Base-by-base conservation (phyloP, 2,113 vertebrate species). In the Melanocharis versteri region DNA sequence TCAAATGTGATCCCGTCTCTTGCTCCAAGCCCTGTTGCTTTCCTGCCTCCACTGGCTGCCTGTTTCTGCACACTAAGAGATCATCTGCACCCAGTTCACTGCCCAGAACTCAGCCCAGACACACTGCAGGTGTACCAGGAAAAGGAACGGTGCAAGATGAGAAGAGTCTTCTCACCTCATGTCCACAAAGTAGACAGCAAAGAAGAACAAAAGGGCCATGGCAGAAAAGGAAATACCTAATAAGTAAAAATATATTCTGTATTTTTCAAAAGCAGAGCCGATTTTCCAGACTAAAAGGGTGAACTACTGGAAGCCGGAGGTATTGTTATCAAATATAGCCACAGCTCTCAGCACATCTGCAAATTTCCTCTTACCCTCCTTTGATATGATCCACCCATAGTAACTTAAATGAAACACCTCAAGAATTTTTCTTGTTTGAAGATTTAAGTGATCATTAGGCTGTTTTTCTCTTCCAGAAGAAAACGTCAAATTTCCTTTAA, bases 271-370 rank as follows among this genome's bases (percentile, higher is more conserved):
- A 87, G 90, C 65, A 58, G 60, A 89, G 40, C 14, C 7, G 33
- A 76, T 87, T 78, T 65, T 64, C 54, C 54, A 66, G 42, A 86
- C 21, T 40, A 40, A 13, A 45, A 39, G 20, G 5, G 6, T 22
- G 28, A 66, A 90, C 77, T 16, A 24, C 8, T 21, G 9, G 37
- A 64, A 68, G 6, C 3, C 65, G 53, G 31, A 44, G 18, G 16
- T 31, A 28, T 37, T 9, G 1, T 28, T n/a, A 89, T 18, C 11
- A 73, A 39, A 40, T 0, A 8, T 0, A 4, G 18, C 77, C 39
- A 10, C 0, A 0, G 68, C 86, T 78, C 72, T 51, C 68, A 3
- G 11, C n/a, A 61, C n/a, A 56, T 23, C 42, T 35, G 30, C 60
- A 47, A 53, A 65, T 61, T 31, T 61, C 65, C 80, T 83, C 83